A percentile compares a stretch with the other conserved stretches of the same genome.
These are phyloP conservation scores for Glaucomys volans DNA, from an alignment of 2,113 vertebrate genomes.

Conservation along the genomic window DNA sequence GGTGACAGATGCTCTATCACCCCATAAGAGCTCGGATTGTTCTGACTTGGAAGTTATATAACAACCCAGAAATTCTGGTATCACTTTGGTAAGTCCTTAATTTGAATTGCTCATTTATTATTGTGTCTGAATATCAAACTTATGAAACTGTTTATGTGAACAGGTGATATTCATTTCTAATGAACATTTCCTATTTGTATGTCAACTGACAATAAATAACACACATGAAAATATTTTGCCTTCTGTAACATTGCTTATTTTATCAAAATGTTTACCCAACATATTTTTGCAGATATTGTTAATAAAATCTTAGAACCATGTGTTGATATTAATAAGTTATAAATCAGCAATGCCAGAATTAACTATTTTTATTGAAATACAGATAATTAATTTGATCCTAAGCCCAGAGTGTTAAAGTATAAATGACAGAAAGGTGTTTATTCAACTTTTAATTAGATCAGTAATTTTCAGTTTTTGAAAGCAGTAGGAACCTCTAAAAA, in stretches of 20 bases:
- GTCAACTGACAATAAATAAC: not conserved
- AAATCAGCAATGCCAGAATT: not conserved
- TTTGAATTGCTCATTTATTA: conserved; percentile 24
- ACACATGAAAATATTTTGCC: not conserved
- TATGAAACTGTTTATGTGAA: conserved; percentile 1
- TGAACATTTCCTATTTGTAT: conserved; percentile 23
- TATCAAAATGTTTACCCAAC: conserved; percentile 32
- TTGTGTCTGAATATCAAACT: conserved; percentile 39
- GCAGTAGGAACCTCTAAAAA: not conserved
- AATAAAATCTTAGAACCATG: not conserved
- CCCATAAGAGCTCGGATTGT: not conserved
- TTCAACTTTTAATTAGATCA: conserved; percentile 18
- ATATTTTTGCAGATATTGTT: not conserved
- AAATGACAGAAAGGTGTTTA: not conserved
- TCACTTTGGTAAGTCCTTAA: conserved; percentile 1
- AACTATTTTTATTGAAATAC: conserved; percentile 24
- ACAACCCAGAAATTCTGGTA: not conserved
- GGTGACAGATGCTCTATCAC: not conserved
- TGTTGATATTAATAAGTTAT: conserved; percentile 27
- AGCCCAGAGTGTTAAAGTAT: not conserved
- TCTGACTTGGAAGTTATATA: not conserved
- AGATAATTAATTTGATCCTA: not conserved
- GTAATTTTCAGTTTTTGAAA: conserved; percentile 47
- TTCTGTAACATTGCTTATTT: not conserved
- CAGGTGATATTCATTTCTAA: not conserved